Evolutionary conservation across 2,113 vertebrate genomes (phyloP).

Genomic region (Pollimyrus isidori): DNA sequence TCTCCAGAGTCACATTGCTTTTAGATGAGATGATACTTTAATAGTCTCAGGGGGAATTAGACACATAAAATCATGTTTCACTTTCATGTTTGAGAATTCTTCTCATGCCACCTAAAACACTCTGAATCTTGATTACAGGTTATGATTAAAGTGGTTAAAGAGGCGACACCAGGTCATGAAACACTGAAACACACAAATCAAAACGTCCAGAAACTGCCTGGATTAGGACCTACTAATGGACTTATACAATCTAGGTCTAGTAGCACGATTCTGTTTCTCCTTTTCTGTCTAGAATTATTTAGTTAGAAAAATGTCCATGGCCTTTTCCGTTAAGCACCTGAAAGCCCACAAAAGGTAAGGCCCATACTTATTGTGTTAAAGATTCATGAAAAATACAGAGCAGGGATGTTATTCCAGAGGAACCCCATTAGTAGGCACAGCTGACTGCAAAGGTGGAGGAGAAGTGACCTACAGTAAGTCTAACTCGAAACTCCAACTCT

Average conservation of each 20-base stretch:
- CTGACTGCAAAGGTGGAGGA: conserved; percentile 29
- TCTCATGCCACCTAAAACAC: background rate
- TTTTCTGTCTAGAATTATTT: conserved; percentile 52
- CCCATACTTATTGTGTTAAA: conserved; percentile 52
- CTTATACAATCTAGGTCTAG: conserved; percentile 50
- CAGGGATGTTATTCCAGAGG: conserved; percentile 6
- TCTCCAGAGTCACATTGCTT: background rate
- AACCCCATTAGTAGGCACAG: background rate
- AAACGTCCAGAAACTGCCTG: conserved; percentile 17
- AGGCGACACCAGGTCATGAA: background rate
- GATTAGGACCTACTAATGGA: conserved; percentile 33
- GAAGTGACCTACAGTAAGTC: conserved; percentile 38
- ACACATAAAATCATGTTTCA: background rate
- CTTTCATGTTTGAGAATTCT: background rate
- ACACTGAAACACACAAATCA: background rate
- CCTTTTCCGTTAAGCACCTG: conserved; percentile 39
- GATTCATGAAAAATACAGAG: conserved; percentile 36
- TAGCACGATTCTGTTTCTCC: conserved; percentile 40
- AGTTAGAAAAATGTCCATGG: conserved; percentile 50
- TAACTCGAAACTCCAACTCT: conserved; percentile 55
- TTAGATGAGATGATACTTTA: background rate
- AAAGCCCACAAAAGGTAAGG: conserved; percentile 54
- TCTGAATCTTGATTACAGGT: background rate
- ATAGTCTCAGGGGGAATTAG: background rate
- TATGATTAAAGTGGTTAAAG: background rate